A percentile compares a stretch with the other conserved stretches of the same genome.
Evolutionary conservation across 2,888 invertebrate species (phyloP).

Genomic region (Cryptocheilus praepositus): DNA sequence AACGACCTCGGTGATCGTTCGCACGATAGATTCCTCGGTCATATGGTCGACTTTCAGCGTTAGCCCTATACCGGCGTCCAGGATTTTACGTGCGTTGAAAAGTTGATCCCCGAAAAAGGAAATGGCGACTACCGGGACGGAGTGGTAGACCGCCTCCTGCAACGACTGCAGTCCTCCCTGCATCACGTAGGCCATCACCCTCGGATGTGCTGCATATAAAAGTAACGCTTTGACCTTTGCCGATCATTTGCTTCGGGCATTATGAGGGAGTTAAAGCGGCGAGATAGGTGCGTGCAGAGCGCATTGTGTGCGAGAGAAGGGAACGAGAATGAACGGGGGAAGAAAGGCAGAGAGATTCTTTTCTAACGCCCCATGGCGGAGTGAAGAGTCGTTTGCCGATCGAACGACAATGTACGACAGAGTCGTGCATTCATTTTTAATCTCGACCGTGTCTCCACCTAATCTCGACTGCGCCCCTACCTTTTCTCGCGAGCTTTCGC

Average conservation of each 20-base stretch:
- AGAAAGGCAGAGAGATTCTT: too few relatives aligned
- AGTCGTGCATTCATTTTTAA: too few relatives aligned
- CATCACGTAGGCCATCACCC: conserved; percentile 66
- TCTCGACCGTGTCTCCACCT: too few relatives aligned
- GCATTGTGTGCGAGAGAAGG: too few relatives aligned
- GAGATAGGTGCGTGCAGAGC: background rate
- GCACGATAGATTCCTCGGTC: conserved; percentile 56
- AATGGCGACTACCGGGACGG: conserved; percentile 64
- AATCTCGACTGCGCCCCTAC: too few relatives aligned
- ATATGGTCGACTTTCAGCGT: conserved; percentile 62
- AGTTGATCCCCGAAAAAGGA: conserved; percentile 71
- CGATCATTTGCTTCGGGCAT: conserved; percentile 25
- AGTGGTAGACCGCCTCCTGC: conserved; percentile 69
- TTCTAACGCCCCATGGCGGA: too few relatives aligned
- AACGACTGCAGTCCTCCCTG: conserved; percentile 70
- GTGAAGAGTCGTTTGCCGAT: too few relatives aligned
- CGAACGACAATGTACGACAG: too few relatives aligned
- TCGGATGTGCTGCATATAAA: conserved; percentile 63
- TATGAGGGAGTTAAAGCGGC: background rate
- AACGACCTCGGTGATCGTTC: conserved; percentile 55
- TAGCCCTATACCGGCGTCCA: conserved; percentile 65
- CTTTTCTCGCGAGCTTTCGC: too few relatives aligned
- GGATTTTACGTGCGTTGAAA: conserved; percentile 67
- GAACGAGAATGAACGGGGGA: too few relatives aligned
- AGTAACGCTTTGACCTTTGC: conserved; percentile 19